Percentiles rank a stretch among this genome's conserved stretches.
Evolutionary conservation across 2,113 vertebrate species (phyloP).

Genomic region (Cyphomyrus discorhynchus): DNA sequence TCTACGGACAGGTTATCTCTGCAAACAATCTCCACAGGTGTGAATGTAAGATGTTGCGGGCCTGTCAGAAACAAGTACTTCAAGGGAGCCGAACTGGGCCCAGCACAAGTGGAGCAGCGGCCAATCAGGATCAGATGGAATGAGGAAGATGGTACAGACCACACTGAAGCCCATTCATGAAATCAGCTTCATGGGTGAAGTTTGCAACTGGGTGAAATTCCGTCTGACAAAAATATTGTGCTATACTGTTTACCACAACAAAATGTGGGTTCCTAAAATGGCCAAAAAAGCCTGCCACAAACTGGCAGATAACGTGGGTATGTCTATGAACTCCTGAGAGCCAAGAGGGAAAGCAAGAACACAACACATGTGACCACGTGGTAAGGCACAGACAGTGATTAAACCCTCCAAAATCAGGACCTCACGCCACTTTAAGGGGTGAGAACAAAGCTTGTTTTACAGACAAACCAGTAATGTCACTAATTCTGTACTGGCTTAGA

Average conservation of each 20-base stretch:
- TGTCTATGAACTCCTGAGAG: background rate
- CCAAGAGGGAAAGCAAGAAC: background rate
- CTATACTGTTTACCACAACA: constrained; percentile 5
- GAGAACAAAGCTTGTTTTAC: background rate
- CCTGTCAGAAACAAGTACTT: background rate
- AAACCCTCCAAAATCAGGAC: background rate
- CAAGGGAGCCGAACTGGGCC: background rate
- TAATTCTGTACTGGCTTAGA: background rate
- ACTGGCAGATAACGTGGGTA: background rate
- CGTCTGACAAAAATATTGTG: background rate
- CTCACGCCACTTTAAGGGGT: background rate
- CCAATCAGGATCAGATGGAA: background rate
- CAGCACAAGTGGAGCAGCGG: background rate
- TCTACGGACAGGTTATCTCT: background rate
- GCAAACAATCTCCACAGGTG: background rate
- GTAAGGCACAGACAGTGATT: background rate
- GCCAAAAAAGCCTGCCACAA: background rate
- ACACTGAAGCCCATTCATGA: background rate
- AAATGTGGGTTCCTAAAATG: background rate
- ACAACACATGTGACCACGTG: background rate
- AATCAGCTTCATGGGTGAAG: background rate
- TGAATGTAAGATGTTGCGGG: background rate
- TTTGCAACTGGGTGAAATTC: background rate
- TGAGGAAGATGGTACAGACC: background rate
- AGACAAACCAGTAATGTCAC: background rate